Evolutionary conservation across 1,140 invertebrate species (phyloP).

Genomic region (Apis cerana): DNA sequence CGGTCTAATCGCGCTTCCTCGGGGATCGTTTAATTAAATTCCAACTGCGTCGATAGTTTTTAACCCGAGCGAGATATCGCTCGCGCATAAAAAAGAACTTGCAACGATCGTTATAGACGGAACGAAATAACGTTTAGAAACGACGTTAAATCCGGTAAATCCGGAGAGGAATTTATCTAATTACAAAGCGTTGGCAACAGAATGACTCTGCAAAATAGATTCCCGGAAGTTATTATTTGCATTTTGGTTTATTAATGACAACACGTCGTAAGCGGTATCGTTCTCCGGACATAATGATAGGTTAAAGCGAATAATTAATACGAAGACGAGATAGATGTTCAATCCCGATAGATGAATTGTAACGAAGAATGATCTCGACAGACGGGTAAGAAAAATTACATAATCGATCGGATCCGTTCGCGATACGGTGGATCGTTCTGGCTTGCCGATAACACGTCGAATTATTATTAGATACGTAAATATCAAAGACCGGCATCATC

Average conservation of each 20-base stretch:
- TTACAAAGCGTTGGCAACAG: conserved; percentile 45
- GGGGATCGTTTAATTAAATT: not conserved
- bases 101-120: not conserved
- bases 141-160: not conserved
- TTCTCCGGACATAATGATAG: conserved; percentile 1
- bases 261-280: not conserved
- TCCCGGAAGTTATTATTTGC: conserved; percentile 62
- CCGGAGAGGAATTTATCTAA: not conserved
- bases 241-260: conserved; percentile 44
- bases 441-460: conserved; percentile 28
- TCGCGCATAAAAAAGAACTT: not conserved
- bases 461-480: conserved; percentile 52
- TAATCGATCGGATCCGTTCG: not conserved
- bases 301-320: not conserved
- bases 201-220: conserved; percentile 35
- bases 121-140: not conserved
- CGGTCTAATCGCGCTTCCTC: not conserved
- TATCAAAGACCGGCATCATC: conserved; percentile 43
- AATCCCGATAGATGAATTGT: not conserved
- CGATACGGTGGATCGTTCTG: conserved; percentile 9
- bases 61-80: not conserved
- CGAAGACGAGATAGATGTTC: not conserved
- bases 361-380: not conserved
- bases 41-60: not conserved
- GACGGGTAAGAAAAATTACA: not conserved